Evolutionary conservation across 2,797 vertebrate genomes (phyloP).

Genomic region (Girardinus metallicus): DNA sequence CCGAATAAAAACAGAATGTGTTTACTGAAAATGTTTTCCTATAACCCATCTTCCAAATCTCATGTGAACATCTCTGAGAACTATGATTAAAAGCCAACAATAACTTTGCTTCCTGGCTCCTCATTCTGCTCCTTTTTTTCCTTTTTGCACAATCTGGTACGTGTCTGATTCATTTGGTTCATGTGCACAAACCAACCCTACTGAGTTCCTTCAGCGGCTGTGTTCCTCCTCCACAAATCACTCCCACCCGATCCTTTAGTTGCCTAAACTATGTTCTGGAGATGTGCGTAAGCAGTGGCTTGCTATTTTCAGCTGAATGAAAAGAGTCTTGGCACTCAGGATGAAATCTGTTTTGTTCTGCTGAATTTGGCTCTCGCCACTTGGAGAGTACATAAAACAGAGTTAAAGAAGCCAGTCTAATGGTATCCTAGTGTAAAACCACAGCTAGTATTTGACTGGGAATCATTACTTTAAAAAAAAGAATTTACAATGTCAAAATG

Average conservation of each 20-base stretch:
- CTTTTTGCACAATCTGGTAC: conserved; percentile 32
- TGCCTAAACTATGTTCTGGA: conserved; percentile 78
- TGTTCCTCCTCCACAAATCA: conserved; percentile 70
- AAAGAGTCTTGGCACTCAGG: conserved; percentile 76
- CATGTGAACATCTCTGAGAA: conserved; percentile 24
- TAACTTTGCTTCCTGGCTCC: conserved; percentile 29
- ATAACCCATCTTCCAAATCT: conserved; percentile 9
- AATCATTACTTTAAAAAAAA: conserved; percentile 5
- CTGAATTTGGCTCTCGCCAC: conserved; percentile 60
- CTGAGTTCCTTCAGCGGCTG: conserved; percentile 52
- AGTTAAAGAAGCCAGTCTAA: conserved; percentile 34
- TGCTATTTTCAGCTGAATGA: conserved; percentile 83
- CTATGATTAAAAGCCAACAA: conserved; percentile 16
- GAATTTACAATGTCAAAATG: neutral
- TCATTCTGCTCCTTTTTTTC: conserved; percentile 9
- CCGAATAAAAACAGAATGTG: conserved; percentile 22
- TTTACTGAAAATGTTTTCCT: conserved; percentile 11
- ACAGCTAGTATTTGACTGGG: conserved; percentile 18
- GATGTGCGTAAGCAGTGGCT: conserved; percentile 79
- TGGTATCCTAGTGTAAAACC: conserved; percentile 41
- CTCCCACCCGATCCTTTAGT: conserved; percentile 70
- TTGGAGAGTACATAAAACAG: conserved; percentile 48
- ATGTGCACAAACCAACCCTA: conserved; percentile 48
- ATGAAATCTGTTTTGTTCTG: conserved; percentile 75
- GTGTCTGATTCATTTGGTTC: conserved; percentile 54